These are phyloP conservation scores for Lepisosteus oculatus DNA, from an alignment of 2,113 vertebrate genomes.

Conservation along the genomic window DNA sequence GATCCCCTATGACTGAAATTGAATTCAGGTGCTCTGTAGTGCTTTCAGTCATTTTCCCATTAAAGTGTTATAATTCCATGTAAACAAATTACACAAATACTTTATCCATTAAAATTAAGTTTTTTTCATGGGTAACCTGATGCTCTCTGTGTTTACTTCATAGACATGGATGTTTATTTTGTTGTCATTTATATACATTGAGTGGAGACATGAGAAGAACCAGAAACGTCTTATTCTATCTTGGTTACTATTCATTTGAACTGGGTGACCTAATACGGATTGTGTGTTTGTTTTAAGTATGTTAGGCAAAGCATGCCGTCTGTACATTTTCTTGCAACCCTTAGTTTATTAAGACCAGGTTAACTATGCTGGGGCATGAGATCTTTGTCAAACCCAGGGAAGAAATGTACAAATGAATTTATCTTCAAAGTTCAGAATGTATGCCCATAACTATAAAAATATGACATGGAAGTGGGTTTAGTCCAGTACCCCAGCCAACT, in stretches of 20 bases:
- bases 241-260: slow-evolving; percentile 14
- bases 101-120: slow-evolving; percentile 50
- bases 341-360: slow-evolving; percentile 35
- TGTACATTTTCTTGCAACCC: slow-evolving; percentile 1
- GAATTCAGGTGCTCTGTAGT: slow-evolving; percentile 55
- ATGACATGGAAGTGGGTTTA: too few relatives aligned
- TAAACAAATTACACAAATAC: slow-evolving; percentile 67
- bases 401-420: neutral
- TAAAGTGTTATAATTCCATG: slow-evolving; percentile 48
- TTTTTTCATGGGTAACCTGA: slow-evolving; percentile 51
- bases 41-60: slow-evolving; percentile 55
- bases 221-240: slow-evolving; percentile 39
- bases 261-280: slow-evolving; percentile 16
- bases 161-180: slow-evolving; percentile 61
- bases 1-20: slow-evolving; percentile 56
- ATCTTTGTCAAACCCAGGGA: slow-evolving; percentile 24
- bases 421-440: neutral
- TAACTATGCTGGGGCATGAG: slow-evolving; percentile 31
- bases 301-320: slow-evolving; percentile 17
- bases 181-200: slow-evolving; percentile 51
- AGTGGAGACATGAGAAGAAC: slow-evolving; percentile 21
- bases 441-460: too few relatives aligned
- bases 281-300: slow-evolving; percentile 26
- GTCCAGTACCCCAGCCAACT: too few relatives aligned
- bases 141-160: slow-evolving; percentile 54